Evolutionary conservation across 1,140 invertebrate genomes (phyloP).

Genomic region (Leptonema lineaticorne): DNA sequence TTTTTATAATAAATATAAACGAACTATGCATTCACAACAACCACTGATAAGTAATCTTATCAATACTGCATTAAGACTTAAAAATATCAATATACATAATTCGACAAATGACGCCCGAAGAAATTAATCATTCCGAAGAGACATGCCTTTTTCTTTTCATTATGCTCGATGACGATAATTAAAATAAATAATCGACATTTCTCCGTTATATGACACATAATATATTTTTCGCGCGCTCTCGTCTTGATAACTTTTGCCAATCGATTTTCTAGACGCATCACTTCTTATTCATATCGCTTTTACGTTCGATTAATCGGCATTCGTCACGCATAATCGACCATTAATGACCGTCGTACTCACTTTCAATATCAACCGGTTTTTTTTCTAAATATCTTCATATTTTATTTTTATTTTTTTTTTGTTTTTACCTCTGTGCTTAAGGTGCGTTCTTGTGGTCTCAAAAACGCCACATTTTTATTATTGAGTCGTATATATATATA

Average conservation of each 20-base stretch:
- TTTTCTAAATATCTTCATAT: background rate
- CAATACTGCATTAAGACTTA: too few relatives aligned
- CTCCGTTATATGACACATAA: background rate
- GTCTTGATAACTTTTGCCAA: background rate
- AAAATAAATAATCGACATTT: too few relatives aligned
- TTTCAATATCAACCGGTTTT: constrained; percentile 5
- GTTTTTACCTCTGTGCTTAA: background rate
- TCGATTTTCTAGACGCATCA: background rate
- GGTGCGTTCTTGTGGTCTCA: too few relatives aligned
- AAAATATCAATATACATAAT: too few relatives aligned
- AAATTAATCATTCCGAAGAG: too few relatives aligned
- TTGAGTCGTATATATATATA: background rate
- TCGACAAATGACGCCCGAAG: too few relatives aligned
- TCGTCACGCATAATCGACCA: constrained; percentile 6
- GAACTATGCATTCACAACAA: too few relatives aligned
- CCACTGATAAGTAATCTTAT: too few relatives aligned
- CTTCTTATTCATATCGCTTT: background rate
- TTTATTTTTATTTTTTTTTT: background rate
- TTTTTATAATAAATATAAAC: too few relatives aligned
- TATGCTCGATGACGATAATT: too few relatives aligned
- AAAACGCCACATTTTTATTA: background rate
- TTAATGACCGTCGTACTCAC: constrained; percentile 7
- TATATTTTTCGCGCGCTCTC: background rate
- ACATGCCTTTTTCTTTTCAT: too few relatives aligned
- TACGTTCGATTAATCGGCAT: constrained; percentile 16